phyloP scores from a whole-genome alignment of 2,113 vertebrate species.

The Carassius auratus region DNA sequence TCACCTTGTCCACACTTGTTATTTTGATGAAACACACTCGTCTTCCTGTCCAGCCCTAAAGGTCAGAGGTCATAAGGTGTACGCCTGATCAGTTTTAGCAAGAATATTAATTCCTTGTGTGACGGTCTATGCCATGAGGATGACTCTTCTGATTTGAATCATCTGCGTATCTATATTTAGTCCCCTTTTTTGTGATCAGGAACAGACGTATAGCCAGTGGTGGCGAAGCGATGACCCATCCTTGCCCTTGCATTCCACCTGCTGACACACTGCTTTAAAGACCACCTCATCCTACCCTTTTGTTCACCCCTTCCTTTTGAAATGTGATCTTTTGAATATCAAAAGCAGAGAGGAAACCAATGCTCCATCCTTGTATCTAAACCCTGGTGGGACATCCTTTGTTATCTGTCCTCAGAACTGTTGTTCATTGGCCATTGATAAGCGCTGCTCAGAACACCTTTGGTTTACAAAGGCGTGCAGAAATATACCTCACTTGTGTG shows the following conservation, averaged over 20 bases:
- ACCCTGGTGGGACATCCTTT: slow-evolving; percentile 63
- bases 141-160: neutral
- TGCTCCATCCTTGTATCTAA: slow-evolving; percentile 61
- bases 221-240: slow-evolving; percentile 38
- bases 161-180: neutral
- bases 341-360: slow-evolving; percentile 57
- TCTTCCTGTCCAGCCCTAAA: slow-evolving; percentile 19
- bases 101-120: slow-evolving; percentile 8
- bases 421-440: slow-evolving; percentile 70
- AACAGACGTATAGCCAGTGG: neutral
- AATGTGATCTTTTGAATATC: slow-evolving; percentile 69
- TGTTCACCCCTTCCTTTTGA: slow-evolving; percentile 59
- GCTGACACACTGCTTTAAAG: slow-evolving; percentile 46
- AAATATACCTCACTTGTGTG: slow-evolving; percentile 8
- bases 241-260: slow-evolving; percentile 3
- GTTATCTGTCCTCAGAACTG: slow-evolving; percentile 66
- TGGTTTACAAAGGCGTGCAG: slow-evolving; percentile 64
- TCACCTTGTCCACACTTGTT: slow-evolving; percentile 59
- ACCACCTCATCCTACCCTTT: slow-evolving; percentile 61
- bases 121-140: neutral
- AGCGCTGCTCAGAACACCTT: slow-evolving; percentile 60
- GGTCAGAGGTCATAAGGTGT: slow-evolving; percentile 51
- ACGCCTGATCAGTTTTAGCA: slow-evolving; percentile 49
- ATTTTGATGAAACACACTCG: slow-evolving; percentile 52
- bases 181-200: neutral